These are phyloP conservation scores for Pyralis farinalis DNA, from an alignment of 2,888 invertebrate species.

Conservation along the genomic window DNA sequence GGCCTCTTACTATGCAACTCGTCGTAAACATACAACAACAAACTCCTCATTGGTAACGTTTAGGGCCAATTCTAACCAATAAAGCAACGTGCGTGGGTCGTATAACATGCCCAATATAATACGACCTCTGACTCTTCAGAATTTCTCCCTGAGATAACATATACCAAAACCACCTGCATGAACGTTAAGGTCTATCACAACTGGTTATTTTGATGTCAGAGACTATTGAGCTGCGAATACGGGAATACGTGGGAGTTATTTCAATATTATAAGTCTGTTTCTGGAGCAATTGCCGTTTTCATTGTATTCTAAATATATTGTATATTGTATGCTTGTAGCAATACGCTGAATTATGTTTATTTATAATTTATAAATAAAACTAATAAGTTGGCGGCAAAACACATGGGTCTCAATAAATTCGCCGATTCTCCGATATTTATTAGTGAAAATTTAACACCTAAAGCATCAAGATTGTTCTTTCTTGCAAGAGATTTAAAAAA, in stretches of 20 bases:
- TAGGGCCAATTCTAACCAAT: slow-evolving; percentile 76
- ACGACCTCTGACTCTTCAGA: slow-evolving; percentile 15
- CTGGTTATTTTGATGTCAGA: slow-evolving; percentile 51
- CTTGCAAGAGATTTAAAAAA: no score
- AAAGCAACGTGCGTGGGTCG: slow-evolving; percentile 70
- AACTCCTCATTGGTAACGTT: slow-evolving; percentile 77
- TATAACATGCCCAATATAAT: slow-evolving; percentile 29
- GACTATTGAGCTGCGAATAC: slow-evolving; percentile 55
- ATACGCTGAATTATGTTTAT: no score
- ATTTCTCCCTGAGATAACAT: neutral
- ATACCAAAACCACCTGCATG: slow-evolving; percentile 1
- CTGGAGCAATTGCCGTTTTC: slow-evolving; percentile 22
- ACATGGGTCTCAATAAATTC: no score
- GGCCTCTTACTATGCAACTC: slow-evolving; percentile 49
- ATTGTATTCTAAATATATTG: no score
- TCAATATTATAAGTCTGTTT: slow-evolving; percentile 52
- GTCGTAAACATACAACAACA: slow-evolving; percentile 73
- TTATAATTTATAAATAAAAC: no score
- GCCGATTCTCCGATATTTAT: no score
- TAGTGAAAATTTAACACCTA: no score
- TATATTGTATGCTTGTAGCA: no score
- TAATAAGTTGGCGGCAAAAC: no score
- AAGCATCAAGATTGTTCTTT: no score
- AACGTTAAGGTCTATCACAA: slow-evolving; percentile 33
- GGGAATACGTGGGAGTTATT: slow-evolving; percentile 56